These are phyloP conservation scores for Podarcis lilfordi DNA, from an alignment of 2,797 vertebrate species.

Conservation along the genomic window DNA sequence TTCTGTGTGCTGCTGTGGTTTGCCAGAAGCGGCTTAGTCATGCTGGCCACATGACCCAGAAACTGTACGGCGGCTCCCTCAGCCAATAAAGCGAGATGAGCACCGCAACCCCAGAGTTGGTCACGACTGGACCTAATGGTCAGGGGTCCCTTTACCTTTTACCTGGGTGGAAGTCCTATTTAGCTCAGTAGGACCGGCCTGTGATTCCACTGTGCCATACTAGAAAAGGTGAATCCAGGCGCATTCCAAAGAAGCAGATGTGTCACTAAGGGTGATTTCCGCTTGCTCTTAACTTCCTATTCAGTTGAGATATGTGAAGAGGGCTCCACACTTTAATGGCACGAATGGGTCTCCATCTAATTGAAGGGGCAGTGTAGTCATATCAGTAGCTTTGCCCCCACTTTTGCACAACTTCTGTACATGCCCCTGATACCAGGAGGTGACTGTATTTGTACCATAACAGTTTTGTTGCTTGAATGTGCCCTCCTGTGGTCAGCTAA, in stretches of 20 bases:
- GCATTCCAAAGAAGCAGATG: not conserved
- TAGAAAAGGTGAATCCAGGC: not conserved
- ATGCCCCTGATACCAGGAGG: not conserved
- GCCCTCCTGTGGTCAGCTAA: constrained; percentile 2
- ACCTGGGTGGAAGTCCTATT: no score
- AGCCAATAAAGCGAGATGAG: no score
- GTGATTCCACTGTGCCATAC: not conserved
- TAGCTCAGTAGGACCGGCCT: not conserved
- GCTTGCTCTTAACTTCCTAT: not conserved
- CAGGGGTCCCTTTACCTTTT: no score
- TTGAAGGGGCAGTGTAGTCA: not conserved
- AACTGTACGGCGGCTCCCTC: no score
- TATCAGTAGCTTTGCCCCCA: not conserved
- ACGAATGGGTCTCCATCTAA: not conserved
- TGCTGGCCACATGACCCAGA: no score
- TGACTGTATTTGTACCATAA: not conserved
- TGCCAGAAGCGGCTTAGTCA: no score
- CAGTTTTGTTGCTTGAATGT: not conserved
- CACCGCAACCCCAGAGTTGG: no score
- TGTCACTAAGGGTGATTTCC: not conserved
- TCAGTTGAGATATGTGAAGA: not conserved
- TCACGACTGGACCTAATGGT: no score
- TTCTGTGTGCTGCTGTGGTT: no score
- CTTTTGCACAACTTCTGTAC: not conserved
- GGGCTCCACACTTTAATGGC: not conserved